Evolutionary conservation across 2,797 vertebrate species (phyloP), one percentile per base, ranked within the genome.

Genomic region (Gobio occitaniae): DNA sequence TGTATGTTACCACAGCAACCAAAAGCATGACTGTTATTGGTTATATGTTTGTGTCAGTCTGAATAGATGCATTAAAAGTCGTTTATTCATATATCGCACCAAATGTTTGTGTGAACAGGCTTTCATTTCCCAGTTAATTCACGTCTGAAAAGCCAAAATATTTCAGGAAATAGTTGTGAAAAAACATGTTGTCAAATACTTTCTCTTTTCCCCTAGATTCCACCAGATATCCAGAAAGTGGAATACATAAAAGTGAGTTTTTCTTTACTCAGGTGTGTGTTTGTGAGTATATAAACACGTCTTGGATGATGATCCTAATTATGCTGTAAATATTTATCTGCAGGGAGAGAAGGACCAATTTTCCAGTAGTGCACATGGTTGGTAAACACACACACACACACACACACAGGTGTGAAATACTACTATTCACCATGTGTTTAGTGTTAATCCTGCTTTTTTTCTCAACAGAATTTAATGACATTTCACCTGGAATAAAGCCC

Each of bases 361-460:
- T 41, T 3, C 4, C 15, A 66, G 17, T 44, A n/a, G 17, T 44
- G 0, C 29, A 13, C 5, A 29, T 0, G 72, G 82, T 83, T 50
- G 48, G 82, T 68, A 25, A 52, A 83, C 59, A 65, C 70, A 74
- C 66, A 59, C 32, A 54, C 38, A 48, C 59, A 47, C 32, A 74
- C 38, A 54, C 29, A 79, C 48, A 41, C 21, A n/a, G n/a, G 36
- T 81, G 82, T 86, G 88, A 63, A 83, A 69, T 21, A 12, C 84
- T 41, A 17, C 16, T 2, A 16, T 32, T 77, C 29, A 36, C 2
- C 6, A 75, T 13, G 71, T 56, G 25, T 32, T 75, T 3, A 6
- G 19, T 3, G 19, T 61, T 80, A 15, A 50, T 54, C 52, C 19
- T 69, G 21, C 83, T 83, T 89, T 89, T 92, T 91, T 88, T 87